Percentiles rank a stretch among this genome's conserved stretches.
These are phyloP conservation scores for Loripinus fragilis DNA, from an alignment of 2,888 invertebrate genomes.

Conservation along the genomic window DNA sequence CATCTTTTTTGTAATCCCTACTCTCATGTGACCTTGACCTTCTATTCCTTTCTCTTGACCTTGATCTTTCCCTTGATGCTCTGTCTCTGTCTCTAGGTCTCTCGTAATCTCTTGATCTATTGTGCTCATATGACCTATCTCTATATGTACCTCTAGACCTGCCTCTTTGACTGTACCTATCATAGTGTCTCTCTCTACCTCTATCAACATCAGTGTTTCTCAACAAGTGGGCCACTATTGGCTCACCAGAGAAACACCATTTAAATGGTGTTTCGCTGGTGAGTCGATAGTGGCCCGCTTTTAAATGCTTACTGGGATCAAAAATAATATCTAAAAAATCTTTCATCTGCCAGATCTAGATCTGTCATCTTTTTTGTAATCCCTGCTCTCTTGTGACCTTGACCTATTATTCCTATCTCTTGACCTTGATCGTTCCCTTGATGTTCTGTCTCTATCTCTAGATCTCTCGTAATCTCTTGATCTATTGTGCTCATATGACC, in stretches of 20 bases:
- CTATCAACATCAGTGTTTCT: constrained; percentile 30
- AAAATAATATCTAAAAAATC: too few relatives aligned
- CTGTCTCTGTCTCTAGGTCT: constrained; percentile 14
- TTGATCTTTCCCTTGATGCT: constrained; percentile 25
- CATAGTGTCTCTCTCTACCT: constrained; percentile 17
- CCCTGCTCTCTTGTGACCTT: constrained; percentile 22
- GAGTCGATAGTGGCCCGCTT: too few relatives aligned
- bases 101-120: neutral
- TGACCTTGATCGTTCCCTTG: constrained; percentile 37
- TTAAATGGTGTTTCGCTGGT: too few relatives aligned
- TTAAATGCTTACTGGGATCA: too few relatives aligned
- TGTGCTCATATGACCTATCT: neutral
- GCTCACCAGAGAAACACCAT: too few relatives aligned
- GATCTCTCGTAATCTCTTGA: constrained; percentile 26
- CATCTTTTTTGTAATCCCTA: neutral
- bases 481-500: constrained; percentile 18
- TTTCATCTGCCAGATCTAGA: neutral
- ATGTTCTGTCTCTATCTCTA: constrained; percentile 22
- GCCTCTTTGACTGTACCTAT: constrained; percentile 3
- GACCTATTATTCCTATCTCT: neutral
- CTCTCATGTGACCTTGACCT: constrained; percentile 26
- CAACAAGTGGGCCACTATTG: too few relatives aligned
- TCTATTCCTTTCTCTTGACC: constrained; percentile 20
- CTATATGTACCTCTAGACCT: neutral
- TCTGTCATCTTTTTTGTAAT: neutral